These are phyloP conservation scores for Neodon shergylaensis DNA, from an alignment of 2,113 vertebrate species.

Conservation along the genomic window DNA sequence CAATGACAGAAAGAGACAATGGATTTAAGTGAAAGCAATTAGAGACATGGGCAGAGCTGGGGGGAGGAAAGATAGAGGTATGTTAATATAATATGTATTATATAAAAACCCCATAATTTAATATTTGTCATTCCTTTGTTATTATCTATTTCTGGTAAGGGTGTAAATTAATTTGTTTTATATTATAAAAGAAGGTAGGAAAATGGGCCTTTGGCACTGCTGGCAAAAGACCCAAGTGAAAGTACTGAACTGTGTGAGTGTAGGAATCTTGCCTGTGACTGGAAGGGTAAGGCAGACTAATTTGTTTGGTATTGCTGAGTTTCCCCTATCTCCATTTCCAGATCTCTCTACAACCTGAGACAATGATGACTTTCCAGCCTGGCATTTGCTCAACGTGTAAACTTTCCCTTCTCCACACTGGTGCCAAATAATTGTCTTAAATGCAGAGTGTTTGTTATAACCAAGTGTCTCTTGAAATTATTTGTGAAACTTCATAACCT, in stretches of 20 bases:
- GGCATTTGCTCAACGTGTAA: rapidly evolving
- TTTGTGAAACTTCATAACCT: background rate
- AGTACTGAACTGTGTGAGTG: background rate
- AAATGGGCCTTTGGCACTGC: background rate
- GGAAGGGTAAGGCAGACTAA: background rate
- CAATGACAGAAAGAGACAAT: background rate
- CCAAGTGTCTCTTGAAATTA: background rate
- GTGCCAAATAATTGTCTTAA: background rate
- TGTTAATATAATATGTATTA: background rate
- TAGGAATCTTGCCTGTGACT: background rate
- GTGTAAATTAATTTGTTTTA: background rate
- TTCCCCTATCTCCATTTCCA: too few relatives aligned
- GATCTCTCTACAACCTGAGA: background rate
- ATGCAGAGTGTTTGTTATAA: background rate
- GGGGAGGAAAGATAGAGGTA: background rate
- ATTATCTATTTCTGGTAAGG: background rate
- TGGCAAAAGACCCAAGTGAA: background rate
- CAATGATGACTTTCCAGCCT: background rate
- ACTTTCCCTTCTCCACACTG: background rate
- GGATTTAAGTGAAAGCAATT: background rate
- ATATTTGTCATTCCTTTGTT: background rate
- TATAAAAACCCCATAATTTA: background rate
- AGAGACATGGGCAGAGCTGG: rapidly evolving
- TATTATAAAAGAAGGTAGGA: background rate
- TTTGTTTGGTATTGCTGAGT: background rate